Evolutionary conservation across 2,797 vertebrate genomes (phyloP).

Genomic region (Helostoma temminkii): DNA sequence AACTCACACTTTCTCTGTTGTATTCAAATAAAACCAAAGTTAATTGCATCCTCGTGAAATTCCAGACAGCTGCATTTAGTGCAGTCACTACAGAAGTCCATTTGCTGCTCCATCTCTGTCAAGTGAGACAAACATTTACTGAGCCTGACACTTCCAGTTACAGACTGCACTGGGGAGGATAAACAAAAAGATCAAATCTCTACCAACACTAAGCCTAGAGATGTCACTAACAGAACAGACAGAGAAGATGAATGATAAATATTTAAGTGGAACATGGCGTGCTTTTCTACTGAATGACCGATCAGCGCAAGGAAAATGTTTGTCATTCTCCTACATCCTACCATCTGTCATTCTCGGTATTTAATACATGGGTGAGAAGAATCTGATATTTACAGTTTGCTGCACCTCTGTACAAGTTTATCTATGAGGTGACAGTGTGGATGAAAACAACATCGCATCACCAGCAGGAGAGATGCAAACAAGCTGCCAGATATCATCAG

Average conservation of each 20-base stretch:
- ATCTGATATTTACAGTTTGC: conserved; percentile 45
- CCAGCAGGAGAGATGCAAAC: conserved; percentile 55
- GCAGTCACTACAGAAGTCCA: conserved; percentile 36
- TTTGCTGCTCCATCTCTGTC: conserved; percentile 51
- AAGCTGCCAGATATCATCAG: conserved; percentile 58
- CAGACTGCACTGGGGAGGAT: conserved; percentile 19
- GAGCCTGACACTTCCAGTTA: conserved; percentile 33
- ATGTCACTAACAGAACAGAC: conserved; percentile 33
- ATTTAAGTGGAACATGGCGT: conserved; percentile 54
- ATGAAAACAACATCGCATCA: conserved; percentile 62
- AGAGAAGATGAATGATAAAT: conserved; percentile 58
- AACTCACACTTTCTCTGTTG: conserved; percentile 26
- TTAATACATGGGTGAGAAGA: conserved; percentile 50
- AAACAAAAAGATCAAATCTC: conserved; percentile 56
- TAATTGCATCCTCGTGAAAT: conserved; percentile 65
- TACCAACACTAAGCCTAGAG: conserved; percentile 19
- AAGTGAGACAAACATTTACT: conserved; percentile 57
- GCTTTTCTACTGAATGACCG: conserved; percentile 48
- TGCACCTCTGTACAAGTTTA: conserved; percentile 42
- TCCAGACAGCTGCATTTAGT: conserved; percentile 46
- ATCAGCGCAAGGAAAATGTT: conserved; percentile 27
- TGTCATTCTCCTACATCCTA: conserved; percentile 31
- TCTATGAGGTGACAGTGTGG: conserved; percentile 54
- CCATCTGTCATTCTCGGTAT: conserved; percentile 36
- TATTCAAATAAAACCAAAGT: conserved; percentile 39